Conservation (phyloP, 2,888 invertebrate genomes). For the Phaonia tiefii region DNA sequence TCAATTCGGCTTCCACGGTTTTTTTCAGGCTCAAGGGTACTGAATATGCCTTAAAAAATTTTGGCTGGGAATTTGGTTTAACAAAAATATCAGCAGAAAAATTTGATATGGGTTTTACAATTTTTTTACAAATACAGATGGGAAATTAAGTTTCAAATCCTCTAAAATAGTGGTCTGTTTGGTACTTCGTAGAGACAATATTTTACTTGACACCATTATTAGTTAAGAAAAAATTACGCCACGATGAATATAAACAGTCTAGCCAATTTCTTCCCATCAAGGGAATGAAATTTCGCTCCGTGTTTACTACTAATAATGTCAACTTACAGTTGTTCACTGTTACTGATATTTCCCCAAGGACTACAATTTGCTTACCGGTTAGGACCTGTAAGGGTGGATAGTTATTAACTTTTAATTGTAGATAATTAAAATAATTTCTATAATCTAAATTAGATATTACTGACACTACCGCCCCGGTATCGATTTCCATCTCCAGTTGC, state of each 20-base stretch:
- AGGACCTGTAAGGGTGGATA: too few relatives aligned
- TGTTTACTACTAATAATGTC: too few relatives aligned
- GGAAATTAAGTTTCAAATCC: too few relatives aligned
- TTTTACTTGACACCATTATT: background rate
- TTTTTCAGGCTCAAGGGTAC: constrained; percentile 52
- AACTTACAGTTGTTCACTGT: too few relatives aligned
- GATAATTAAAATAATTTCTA: too few relatives aligned
- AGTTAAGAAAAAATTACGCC: constrained; percentile 19
- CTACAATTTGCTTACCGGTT: too few relatives aligned
- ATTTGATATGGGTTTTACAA: constrained; percentile 15
- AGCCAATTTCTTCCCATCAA: constrained; percentile 35
- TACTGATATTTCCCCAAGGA: too few relatives aligned
- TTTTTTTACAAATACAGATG: too few relatives aligned
- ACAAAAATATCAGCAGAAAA: too few relatives aligned
- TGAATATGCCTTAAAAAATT: constrained; percentile 42
- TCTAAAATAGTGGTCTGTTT: too few relatives aligned
- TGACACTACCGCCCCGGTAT: constrained; percentile 45
- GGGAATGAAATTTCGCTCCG: too few relatives aligned
- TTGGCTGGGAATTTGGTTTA: constrained; percentile 44
- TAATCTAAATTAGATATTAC: constrained; percentile 28
- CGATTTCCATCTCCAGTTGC: constrained; percentile 21
- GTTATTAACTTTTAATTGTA: too few relatives aligned
- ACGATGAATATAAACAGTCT: constrained; percentile 15
- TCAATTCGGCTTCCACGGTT: constrained; percentile 41
- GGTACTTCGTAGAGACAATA: background rate